A percentile compares a stretch with the other conserved stretches of the same genome.
These are phyloP conservation scores for Vidua chalybeata DNA, from an alignment of 2,113 vertebrate species.

Conservation along the genomic window DNA sequence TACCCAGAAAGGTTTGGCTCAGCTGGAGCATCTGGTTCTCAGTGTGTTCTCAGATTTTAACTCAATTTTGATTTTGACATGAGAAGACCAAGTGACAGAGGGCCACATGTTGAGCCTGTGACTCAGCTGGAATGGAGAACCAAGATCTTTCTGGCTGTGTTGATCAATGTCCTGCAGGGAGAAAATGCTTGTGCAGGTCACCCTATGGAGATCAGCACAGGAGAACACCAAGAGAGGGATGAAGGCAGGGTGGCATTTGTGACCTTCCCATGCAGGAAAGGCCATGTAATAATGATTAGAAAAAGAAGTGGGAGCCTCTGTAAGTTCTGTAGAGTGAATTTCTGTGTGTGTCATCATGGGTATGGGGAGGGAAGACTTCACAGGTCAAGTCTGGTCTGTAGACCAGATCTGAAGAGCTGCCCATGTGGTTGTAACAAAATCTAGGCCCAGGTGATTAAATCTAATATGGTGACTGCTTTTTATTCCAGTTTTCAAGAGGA, in stretches of 20 bases:
- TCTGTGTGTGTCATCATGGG: not conserved
- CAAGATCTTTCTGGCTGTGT: not conserved
- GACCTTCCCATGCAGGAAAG: not conserved
- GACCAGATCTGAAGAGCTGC: not conserved
- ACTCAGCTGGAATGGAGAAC: not conserved
- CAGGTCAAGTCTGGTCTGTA: not conserved
- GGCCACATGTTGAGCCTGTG: not conserved
- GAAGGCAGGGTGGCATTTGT: too few species aligned
- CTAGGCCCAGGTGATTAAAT: not conserved
- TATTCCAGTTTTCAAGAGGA: not conserved
- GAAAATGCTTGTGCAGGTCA: not conserved
- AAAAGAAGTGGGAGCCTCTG: not conserved
- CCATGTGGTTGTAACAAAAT: not conserved
- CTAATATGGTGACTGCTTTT: not conserved
- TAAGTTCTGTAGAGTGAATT: not conserved
- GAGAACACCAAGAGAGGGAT: not conserved
- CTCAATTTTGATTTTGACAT: not conserved
- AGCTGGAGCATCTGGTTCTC: constrained; percentile 15
- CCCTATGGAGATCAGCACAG: not conserved
- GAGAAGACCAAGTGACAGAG: constrained; percentile 13
- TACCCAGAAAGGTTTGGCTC: constrained; percentile 20
- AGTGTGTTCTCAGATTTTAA: not conserved
- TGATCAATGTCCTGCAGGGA: not conserved
- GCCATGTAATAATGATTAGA: not conserved
- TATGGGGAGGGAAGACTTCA: not conserved